These are phyloP conservation scores for Drosophila acutilabella DNA, from an alignment of 2,888 invertebrate species.

Conservation along the genomic window DNA sequence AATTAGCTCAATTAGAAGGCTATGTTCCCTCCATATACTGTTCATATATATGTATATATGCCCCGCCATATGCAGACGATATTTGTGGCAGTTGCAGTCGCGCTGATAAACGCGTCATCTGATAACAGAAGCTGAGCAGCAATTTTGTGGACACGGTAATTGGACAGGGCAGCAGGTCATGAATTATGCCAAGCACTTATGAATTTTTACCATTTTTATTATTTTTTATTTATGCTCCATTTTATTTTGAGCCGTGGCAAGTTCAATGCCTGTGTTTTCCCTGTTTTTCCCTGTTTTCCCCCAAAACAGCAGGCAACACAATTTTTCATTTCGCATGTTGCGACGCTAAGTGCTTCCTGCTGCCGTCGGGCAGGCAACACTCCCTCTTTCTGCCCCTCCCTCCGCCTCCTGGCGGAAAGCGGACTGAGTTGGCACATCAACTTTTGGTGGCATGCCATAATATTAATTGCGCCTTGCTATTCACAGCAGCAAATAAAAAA, in stretches of 20 bases:
- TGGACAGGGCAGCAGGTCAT: constrained; percentile 45
- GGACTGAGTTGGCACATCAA: constrained; percentile 67
- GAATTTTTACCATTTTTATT: constrained; percentile 66
- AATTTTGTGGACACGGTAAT: constrained; percentile 67
- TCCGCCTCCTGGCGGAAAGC: constrained; percentile 18
- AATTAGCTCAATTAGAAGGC: constrained; percentile 70
- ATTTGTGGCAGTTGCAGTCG: constrained; percentile 11
- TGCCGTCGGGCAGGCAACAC: constrained; percentile 36
- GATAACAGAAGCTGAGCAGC: constrained; percentile 47
- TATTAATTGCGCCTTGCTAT: constrained; percentile 82
- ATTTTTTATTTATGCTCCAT: constrained; percentile 67
- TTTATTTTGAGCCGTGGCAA: constrained; percentile 68
- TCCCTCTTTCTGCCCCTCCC: constrained; percentile 2
- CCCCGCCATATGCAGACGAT: constrained; percentile 21
- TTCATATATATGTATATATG: constrained; percentile 16
- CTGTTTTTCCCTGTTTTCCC: neutral
- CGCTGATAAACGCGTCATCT: constrained; percentile 35
- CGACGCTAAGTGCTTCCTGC: constrained; percentile 76
- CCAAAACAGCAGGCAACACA: constrained; percentile 63
- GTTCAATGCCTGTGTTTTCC: constrained; percentile 72
- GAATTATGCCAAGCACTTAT: constrained; percentile 74
- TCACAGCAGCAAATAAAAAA: constrained; percentile 37
- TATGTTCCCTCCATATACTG: constrained; percentile 23
- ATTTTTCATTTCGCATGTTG: constrained; percentile 78
- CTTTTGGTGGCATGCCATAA: constrained; percentile 83